A percentile compares a stretch with the other conserved stretches of the same genome.
Conservation (phyloP, 1,140 invertebrate genomes). For the Melipona quadrifasciata region DNA sequence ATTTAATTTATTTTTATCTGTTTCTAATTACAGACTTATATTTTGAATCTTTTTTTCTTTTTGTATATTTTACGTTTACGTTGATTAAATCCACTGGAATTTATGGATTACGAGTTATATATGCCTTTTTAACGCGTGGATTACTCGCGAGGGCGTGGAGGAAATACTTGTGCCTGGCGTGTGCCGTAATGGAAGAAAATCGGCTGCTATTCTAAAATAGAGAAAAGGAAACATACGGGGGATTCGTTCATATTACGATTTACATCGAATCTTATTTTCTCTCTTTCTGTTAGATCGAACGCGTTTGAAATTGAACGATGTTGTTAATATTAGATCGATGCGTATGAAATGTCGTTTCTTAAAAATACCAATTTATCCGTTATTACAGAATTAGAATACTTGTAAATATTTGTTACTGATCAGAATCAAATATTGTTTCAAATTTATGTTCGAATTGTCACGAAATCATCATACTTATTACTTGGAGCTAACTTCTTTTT, state of each 20-base stretch:
- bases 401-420: too few species aligned
- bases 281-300: neutral
- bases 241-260: slow-evolving; percentile 31
- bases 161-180: slow-evolving; percentile 20
- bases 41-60: slow-evolving; percentile 23
- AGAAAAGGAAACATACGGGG: slow-evolving; percentile 2
- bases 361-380: too few species aligned
- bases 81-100: slow-evolving; percentile 14
- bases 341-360: too few species aligned
- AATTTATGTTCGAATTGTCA: too few species aligned
- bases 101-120: slow-evolving; percentile 3
- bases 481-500: too few species aligned
- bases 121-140: slow-evolving; percentile 15
- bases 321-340: neutral
- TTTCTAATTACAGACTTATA: slow-evolving; percentile 11
- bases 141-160: neutral
- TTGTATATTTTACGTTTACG: slow-evolving; percentile 19
- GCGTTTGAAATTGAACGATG: neutral
- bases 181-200: slow-evolving; percentile 46
- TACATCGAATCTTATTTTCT: slow-evolving; percentile 18
- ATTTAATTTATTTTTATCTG: slow-evolving; percentile 31
- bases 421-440: too few species aligned
- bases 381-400: too few species aligned
- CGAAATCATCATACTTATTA: too few species aligned
- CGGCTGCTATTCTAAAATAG: slow-evolving; percentile 27